Percentiles rank a stretch among this genome's conserved stretches.
phyloP scores from a whole-genome alignment of 2,797 vertebrate genomes.

The Clarias fuscus region DNA sequence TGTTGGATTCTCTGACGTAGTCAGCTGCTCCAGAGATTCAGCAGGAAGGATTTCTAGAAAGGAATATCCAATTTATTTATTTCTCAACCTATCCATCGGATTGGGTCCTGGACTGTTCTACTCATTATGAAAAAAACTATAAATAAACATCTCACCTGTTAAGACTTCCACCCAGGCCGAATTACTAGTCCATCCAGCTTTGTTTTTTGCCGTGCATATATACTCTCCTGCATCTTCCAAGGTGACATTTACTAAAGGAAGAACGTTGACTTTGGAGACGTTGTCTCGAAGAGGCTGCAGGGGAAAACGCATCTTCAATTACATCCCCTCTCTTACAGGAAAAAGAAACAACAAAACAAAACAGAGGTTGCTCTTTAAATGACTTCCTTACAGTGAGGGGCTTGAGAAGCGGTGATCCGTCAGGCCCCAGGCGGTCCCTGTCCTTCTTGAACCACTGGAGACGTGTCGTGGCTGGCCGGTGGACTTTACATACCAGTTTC shows the following conservation, averaged over 20 bases:
- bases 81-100: not conserved
- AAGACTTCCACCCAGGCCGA: constrained; percentile 76
- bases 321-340: constrained; percentile 19
- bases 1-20: constrained; percentile 51
- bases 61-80: not conserved
- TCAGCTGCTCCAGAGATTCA: constrained; percentile 44
- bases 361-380: constrained; percentile 37
- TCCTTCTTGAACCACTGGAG: constrained; percentile 77
- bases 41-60: constrained; percentile 58
- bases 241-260: constrained; percentile 70
- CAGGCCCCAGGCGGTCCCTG: constrained; percentile 31
- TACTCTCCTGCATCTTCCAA: constrained; percentile 74
- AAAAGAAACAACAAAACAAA: constrained; percentile 23
- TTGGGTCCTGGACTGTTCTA: not conserved
- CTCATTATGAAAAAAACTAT: not conserved
- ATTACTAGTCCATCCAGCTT: constrained; percentile 63
- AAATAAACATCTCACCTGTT: constrained; percentile 62
- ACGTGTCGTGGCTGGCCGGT: constrained; percentile 69
- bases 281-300: constrained; percentile 69
- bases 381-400: constrained; percentile 70
- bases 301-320: constrained; percentile 43
- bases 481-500: constrained; percentile 73
- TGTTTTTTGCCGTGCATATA: constrained; percentile 71
- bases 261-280: constrained; percentile 67
- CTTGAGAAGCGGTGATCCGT: constrained; percentile 58